Conservation (phyloP, 2,888 invertebrate species). For the Gymnosoma rotundatum region DNA sequence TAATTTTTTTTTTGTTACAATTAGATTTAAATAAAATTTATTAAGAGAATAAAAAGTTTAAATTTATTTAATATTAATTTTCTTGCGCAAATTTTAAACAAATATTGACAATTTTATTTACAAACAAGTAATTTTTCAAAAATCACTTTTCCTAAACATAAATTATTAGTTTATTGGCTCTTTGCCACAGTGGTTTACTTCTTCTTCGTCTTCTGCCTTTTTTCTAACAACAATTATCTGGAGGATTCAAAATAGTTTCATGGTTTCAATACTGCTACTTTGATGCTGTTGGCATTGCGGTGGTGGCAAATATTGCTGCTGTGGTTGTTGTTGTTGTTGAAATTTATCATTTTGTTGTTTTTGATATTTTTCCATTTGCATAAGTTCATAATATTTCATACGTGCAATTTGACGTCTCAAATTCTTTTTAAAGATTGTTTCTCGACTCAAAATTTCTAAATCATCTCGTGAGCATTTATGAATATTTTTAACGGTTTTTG, state of each 20-base stretch:
- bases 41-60: no score
- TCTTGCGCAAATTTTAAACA: no score
- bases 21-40: no score
- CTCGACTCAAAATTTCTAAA: conserved; percentile 14
- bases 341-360: conserved; percentile 1
- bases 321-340: background rate
- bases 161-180: background rate
- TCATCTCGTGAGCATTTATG: conserved; percentile 32
- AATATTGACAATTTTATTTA: no score
- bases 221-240: background rate
- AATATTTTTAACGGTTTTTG: conserved; percentile 29
- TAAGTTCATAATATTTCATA: background rate
- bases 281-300: background rate
- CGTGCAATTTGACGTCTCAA: conserved; percentile 11
- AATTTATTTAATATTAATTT: no score
- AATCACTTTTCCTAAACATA: conserved; percentile 20
- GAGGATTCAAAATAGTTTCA: background rate
- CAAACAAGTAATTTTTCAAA: background rate
- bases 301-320: background rate
- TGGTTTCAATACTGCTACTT: background rate
- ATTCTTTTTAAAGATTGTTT: conserved; percentile 40
- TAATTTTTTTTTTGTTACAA: no score
- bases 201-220: background rate
- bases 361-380: conserved; percentile 1
- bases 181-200: background rate